Base-by-base conservation (phyloP, 2,113 vertebrate genomes). In the Dicrurus megarhynchus region DNA sequence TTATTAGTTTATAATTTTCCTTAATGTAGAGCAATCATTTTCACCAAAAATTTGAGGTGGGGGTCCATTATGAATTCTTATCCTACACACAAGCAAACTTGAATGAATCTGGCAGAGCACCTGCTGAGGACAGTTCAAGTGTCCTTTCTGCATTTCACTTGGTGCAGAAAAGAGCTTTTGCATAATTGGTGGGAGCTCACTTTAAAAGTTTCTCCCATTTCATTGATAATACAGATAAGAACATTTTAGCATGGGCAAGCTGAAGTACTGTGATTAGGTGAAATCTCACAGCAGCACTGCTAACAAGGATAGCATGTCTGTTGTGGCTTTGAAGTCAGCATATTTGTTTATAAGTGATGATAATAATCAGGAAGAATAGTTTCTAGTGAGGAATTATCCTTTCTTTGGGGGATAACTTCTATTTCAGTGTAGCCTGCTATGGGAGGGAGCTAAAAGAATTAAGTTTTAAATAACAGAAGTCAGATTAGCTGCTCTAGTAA, bases 381-480 rank as follows among this genome's bases (percentile, higher is more conserved):
- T 92, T 76, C 33, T 46, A 39, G 50, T 61, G 64, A 84, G 22
- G 50, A 86, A 59, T 87, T 57, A 55, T 22, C 27, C n/a, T 55
- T 84, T 84, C 64, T 56, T 55, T 22, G 11, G 30, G 39, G 49
- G 13, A 46, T 87, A 77, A 61, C 33, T 84, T 77, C 46, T 63
- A 59, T 78, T 37, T 67, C 24, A 26, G 1, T 35, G 55, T 86
- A 87, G 39, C 23, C 56, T 2, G 3, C 47, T 70, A 14, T 28
- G 24, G 46, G 55, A 86, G n/a, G 17, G 46, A 94, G 59, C 69
- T 81, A 50, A 37, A 61, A 59, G 59, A 90, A 87, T 83, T 52
- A 76, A 85, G 33, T 90, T 75, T 88, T 85, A 90, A 95, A 41
- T 90, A 88, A 87, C 53, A 39, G n/a, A 84, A 91, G 61, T 75